These are phyloP conservation scores for Malurus splendens DNA, from an alignment of 2,797 vertebrate genomes.

Conservation along the genomic window DNA sequence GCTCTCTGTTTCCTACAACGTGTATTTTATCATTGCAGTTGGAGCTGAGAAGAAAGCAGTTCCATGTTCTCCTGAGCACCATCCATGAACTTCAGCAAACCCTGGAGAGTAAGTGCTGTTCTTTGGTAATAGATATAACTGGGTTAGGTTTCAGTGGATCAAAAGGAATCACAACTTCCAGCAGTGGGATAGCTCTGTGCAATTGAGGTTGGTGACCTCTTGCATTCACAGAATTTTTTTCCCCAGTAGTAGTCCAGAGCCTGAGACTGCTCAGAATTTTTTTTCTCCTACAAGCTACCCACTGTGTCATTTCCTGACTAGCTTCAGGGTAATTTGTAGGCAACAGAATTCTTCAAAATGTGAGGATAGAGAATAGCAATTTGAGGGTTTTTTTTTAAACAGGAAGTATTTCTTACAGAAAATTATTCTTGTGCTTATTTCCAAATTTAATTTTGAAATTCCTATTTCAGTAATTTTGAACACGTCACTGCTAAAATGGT, in stretches of 20 bases:
- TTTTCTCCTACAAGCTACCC: not conserved
- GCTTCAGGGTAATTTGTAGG: not conserved
- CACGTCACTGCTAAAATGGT: not conserved
- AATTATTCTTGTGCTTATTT: not conserved
- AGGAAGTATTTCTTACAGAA: not conserved
- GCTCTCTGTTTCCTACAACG: not conserved
- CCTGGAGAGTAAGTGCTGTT: conserved; percentile 87
- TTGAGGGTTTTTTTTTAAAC: not conserved
- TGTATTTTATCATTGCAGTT: conserved; percentile 69
- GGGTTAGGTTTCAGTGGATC: not conserved
- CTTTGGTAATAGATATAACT: not conserved
- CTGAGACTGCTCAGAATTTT: not conserved
- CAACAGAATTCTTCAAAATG: not conserved
- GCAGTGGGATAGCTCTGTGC: not conserved
- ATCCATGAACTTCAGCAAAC: conserved; percentile 98
- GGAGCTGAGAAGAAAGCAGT: conserved; percentile 95
- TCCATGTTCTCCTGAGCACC: conserved; percentile 95
- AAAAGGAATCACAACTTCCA: not conserved
- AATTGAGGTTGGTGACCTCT: not conserved
- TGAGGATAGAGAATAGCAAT: not conserved
- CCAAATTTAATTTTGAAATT: not conserved
- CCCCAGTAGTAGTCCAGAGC: not conserved
- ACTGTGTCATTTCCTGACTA: not conserved
- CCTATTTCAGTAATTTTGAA: not conserved
- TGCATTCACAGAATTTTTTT: not conserved